These are phyloP conservation scores for Acanthurus lineatus DNA, from an alignment of 2,797 vertebrate species.

Conservation along the genomic window DNA sequence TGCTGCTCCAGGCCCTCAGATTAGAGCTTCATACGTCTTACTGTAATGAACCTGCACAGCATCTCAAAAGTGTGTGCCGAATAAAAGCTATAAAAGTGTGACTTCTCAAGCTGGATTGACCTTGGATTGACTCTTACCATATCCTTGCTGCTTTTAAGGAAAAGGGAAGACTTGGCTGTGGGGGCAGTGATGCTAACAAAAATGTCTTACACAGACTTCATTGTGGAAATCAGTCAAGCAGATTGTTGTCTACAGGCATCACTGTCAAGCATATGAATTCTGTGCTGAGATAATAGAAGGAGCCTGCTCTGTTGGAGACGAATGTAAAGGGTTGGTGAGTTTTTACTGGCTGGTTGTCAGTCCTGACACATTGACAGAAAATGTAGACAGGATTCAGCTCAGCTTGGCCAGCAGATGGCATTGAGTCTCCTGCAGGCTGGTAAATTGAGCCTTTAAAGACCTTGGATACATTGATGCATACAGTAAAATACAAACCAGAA, in stretches of 20 bases:
- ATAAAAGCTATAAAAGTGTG: constrained; percentile 14
- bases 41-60: constrained; percentile 43
- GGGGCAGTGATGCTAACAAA: constrained; percentile 14
- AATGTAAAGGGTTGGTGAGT: neutral
- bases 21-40: constrained; percentile 47
- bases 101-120: constrained; percentile 60
- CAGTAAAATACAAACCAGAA: neutral
- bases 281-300: constrained; percentile 7
- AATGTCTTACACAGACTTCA: constrained; percentile 5
- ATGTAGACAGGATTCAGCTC: constrained; percentile 34
- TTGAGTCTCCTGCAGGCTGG: constrained; percentile 62
- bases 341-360: neutral
- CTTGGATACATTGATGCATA: neutral
- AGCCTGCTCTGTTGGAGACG: constrained; percentile 9
- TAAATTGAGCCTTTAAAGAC: constrained; percentile 15
- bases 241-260: constrained; percentile 14
- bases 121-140: constrained; percentile 41
- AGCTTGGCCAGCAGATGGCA: constrained; percentile 77
- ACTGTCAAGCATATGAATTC: neutral
- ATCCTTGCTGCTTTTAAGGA: constrained; percentile 30
- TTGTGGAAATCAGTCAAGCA: constrained; percentile 18
- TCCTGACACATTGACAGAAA: constrained; percentile 29
- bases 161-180: neutral
- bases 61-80: neutral
- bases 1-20: constrained; percentile 52